Conservation (phyloP, 2,113 vertebrate genomes). For the Bostrychus sinensis region DNA sequence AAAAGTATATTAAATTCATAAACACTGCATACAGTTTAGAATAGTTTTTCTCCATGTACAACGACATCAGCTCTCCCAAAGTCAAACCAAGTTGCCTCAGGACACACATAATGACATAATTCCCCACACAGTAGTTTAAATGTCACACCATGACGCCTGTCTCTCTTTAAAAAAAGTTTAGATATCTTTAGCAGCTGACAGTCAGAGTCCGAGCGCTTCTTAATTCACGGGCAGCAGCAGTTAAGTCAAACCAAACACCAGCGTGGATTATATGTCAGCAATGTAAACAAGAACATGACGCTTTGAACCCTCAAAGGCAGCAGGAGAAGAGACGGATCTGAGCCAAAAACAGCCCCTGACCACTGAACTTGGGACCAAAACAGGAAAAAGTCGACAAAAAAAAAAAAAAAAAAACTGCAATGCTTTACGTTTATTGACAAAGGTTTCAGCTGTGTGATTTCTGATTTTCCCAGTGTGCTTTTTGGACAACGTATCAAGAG, state of each 20-base stretch:
- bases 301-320: slow-evolving; percentile 26
- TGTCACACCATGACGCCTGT: not conserved
- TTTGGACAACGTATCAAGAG: no score
- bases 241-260: slow-evolving; percentile 10
- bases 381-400: slow-evolving; percentile 37
- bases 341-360: slow-evolving; percentile 13
- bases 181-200: not conserved
- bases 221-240: not conserved
- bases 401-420: slow-evolving; percentile 22
- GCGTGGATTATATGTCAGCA: slow-evolving; percentile 18
- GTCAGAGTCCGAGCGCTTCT: no score
- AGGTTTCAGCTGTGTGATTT: slow-evolving; percentile 62
- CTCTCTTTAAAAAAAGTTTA: slow-evolving; percentile 12
- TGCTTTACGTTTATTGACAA: slow-evolving; percentile 72
- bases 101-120: not conserved
- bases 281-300: slow-evolving; percentile 43
- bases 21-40: no score
- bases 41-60: no score
- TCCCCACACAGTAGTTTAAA: not conserved
- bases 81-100: no score
- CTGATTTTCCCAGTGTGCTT: no score
- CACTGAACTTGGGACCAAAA: slow-evolving; percentile 56
- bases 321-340: slow-evolving; percentile 3
- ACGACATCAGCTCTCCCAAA: no score
- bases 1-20: no score